Conservation (phyloP, 2,888 invertebrate species). For the Venustoraphidia nigricollis region DNA sequence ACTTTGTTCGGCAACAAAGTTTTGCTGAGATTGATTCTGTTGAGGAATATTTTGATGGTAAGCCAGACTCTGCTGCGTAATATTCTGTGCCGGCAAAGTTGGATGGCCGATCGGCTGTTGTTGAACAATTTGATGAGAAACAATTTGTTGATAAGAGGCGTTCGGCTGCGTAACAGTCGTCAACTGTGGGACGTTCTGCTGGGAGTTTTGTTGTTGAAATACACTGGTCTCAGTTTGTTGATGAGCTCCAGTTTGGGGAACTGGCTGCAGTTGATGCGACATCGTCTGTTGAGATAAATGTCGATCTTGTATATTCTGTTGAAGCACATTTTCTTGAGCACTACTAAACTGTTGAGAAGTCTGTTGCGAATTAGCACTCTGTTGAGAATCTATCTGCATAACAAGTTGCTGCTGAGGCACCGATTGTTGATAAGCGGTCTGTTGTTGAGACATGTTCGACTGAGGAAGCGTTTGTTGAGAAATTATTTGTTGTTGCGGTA, state of each 20-base stretch:
- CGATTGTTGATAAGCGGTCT: constrained; percentile 4
- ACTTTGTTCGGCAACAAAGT: too few relatives aligned
- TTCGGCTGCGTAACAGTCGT: constrained; percentile 25
- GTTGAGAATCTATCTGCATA: not conserved
- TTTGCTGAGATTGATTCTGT: too few relatives aligned
- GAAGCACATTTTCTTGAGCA: not conserved
- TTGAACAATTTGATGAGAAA: not conserved
- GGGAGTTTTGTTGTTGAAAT: constrained; percentile 23
- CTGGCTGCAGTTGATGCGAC: constrained; percentile 8
- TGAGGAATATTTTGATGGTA: too few relatives aligned
- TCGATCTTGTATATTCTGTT: constrained; percentile 9
- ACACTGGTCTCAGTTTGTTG: constrained; percentile 28
- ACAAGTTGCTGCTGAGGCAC: constrained; percentile 10
- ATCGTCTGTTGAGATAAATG: constrained; percentile 2
- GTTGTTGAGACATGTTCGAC: constrained; percentile 12
- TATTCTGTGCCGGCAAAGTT: too few relatives aligned
- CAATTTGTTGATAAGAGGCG: constrained; percentile 5
- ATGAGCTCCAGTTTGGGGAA: constrained; percentile 32
- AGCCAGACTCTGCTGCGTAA: too few relatives aligned
- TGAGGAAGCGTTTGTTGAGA: constrained; percentile 19
- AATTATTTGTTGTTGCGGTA: constrained; percentile 6
- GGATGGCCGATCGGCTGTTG: too few relatives aligned
- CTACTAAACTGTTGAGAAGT: not conserved
- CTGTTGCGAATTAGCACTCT: not conserved
- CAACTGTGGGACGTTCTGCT: constrained; percentile 28